Base-by-base conservation (phyloP, 2,113 vertebrate genomes). In the Scomber colias region DNA sequence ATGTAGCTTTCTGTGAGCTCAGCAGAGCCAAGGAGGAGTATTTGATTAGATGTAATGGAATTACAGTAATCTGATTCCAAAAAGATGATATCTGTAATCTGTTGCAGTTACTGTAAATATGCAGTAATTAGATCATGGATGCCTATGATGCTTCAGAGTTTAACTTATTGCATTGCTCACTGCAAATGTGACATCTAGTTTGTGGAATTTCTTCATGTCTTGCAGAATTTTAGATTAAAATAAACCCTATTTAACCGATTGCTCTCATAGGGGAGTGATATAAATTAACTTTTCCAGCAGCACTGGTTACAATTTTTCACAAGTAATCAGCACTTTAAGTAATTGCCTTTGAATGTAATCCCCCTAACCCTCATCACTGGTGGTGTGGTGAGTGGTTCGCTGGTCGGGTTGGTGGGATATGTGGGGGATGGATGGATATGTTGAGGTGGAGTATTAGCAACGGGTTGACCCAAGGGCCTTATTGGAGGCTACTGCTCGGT, bases 41-140 rank as follows among this genome's bases (percentile, higher is more conserved):
- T 92, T 88, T 86, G 87, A 92, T 93, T 92, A 89, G 51, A 46
- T 79, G 82, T 91, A 92, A 92, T 90, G 74, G 73, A 89, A 91
- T 92, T 91, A 89, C 30, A 75, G 79, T 91, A 88, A 93, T 92
- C 76, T 75, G 81, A 91, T 91, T 93, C 80, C 75, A 84, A 89
- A 91, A 91, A 86, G 79, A 91, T 77, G 82, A 83, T 85, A 90
- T 90, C 79, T 88, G 84, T 92, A 92, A 93, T 93, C 87, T 85
- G 83, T 91, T 89, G 89, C 69, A 89, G 85, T 92, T 87, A 90
- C 91, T 93, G 92, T 93, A 92, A 93, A 91, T 90, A 90, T 79
- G 79, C 68, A 56, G 85, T 83, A 89, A 93, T 91, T 74, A 79
- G 71, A 92, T 92, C 71, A 85, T 71, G 46, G 65, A 89, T 87